A percentile compares a stretch with the other conserved stretches of the same genome.
These are phyloP conservation scores for Botia kubotai DNA, from an alignment of 2,797 vertebrate genomes.

Conservation along the genomic window DNA sequence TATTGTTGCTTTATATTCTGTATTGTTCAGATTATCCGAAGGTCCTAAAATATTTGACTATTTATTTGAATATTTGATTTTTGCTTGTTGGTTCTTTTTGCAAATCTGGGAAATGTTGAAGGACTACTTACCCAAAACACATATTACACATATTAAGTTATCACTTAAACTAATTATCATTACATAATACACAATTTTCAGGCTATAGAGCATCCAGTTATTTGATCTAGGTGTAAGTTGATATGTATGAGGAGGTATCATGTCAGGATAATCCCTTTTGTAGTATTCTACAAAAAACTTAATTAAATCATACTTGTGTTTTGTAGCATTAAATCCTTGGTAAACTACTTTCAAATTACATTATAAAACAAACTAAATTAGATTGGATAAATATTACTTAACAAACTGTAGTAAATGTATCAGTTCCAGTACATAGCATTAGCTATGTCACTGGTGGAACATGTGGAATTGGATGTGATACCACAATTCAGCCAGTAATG, in stretches of 20 bases:
- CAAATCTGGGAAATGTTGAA: not conserved
- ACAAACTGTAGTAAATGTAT: slow-evolving; percentile 11
- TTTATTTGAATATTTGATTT: no score
- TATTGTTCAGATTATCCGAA: not conserved
- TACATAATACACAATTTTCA: not conserved
- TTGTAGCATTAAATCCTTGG: not conserved
- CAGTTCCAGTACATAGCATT: not conserved
- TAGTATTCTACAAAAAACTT: not conserved
- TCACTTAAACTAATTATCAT: slow-evolving; percentile 10
- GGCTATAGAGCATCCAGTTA: slow-evolving; percentile 11
- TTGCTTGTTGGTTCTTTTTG: not conserved
- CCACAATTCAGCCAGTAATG: not conserved
- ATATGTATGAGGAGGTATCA: slow-evolving; percentile 14
- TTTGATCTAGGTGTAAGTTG: not conserved
- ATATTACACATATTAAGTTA: not conserved
- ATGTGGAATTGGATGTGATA: not conserved
- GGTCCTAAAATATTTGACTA: not conserved
- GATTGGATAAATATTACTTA: not conserved
- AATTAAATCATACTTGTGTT: slow-evolving; percentile 26
- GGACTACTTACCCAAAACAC: not conserved
- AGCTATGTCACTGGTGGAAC: slow-evolving; percentile 8
- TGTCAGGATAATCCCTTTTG: slow-evolving; percentile 7
- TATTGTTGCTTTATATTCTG: no score
- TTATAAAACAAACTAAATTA: not conserved
- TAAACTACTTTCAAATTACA: slow-evolving; percentile 15